Evolutionary conservation across 2,113 vertebrate genomes (phyloP).

Genomic region (Eulacestoma nigropectus): DNA sequence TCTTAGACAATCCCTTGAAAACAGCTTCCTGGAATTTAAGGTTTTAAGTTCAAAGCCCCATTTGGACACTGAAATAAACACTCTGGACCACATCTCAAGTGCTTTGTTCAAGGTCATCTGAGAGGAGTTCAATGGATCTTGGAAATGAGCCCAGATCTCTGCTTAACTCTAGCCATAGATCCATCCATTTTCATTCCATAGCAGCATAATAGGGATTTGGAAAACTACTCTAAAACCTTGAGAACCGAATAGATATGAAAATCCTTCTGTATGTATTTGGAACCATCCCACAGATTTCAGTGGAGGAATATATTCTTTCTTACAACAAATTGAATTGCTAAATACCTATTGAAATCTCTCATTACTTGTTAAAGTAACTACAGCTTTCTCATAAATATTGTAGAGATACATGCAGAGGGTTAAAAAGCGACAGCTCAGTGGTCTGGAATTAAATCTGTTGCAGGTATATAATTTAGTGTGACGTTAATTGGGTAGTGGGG

Average conservation of each 20-base stretch:
- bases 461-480: constrained; percentile 64
- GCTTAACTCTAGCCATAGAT: constrained; percentile 35
- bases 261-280: neutral
- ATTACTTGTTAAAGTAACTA: constrained; percentile 17
- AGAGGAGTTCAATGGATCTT: constrained; percentile 37
- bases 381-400: constrained; percentile 47
- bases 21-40: constrained; percentile 20
- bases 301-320: neutral
- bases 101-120: constrained; percentile 42
- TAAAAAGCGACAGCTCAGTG: constrained; percentile 48
- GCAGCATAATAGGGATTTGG: constrained; percentile 14
- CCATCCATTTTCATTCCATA: constrained; percentile 53
- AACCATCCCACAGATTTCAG: neutral
- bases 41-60: constrained; percentile 16
- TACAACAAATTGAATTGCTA: neutral
- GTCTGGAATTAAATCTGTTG: constrained; percentile 62
- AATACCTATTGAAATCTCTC: constrained; percentile 15
- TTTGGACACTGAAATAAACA: constrained; percentile 54
- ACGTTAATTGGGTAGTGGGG: constrained; percentile 59
- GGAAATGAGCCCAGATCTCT: constrained; percentile 54
- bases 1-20: constrained; percentile 20
- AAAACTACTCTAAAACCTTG: constrained; percentile 38
- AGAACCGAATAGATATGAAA: constrained; percentile 28
- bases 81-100: constrained; percentile 35
- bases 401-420: constrained; percentile 27